phyloP scores from a whole-genome alignment of 92 coral and sea anemone genomes.

The Pocillopora meandrina region DNA sequence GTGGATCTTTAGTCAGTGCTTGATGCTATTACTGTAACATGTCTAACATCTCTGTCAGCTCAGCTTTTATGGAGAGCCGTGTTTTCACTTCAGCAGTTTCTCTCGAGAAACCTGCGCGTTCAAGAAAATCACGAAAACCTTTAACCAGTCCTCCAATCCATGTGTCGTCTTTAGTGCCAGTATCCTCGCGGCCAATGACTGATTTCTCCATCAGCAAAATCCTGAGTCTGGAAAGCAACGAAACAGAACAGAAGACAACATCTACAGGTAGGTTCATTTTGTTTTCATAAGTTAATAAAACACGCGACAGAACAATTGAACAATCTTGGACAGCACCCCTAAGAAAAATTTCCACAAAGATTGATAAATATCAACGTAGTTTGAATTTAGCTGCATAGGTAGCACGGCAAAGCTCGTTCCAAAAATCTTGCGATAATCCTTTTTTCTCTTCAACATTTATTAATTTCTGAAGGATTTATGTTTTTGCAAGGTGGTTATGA shows the following conservation, averaged over 20 bases:
- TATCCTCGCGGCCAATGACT: not conserved
- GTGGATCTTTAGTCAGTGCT: slow-evolving; percentile 7
- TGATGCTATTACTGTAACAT: not conserved
- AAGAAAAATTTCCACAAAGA: too few relatives aligned
- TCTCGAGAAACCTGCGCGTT: slow-evolving; percentile 1
- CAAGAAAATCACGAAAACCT: not conserved
- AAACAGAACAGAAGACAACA: not conserved
- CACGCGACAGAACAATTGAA: too few relatives aligned
- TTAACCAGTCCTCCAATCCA: not conserved
- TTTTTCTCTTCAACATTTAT: too few relatives aligned
- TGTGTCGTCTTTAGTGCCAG: not conserved
- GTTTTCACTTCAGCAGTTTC: not conserved
- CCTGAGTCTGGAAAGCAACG: slow-evolving; percentile 28
- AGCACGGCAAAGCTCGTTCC: too few relatives aligned
- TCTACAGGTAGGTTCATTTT: not conserved
- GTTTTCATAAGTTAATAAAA: too few relatives aligned
- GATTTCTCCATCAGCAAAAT: slow-evolving; percentile 31
- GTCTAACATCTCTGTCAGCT: not conserved
- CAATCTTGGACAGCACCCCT: too few relatives aligned
- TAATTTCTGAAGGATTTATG: too few relatives aligned
- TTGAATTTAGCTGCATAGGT: too few relatives aligned
- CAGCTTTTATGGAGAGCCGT: slow-evolving; percentile 1
- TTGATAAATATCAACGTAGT: too few relatives aligned
- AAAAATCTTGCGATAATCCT: too few relatives aligned
- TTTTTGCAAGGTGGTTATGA: too few relatives aligned